These are phyloP conservation scores for Enoplosus armatus DNA, from an alignment of 2,797 vertebrate species.

Conservation along the genomic window DNA sequence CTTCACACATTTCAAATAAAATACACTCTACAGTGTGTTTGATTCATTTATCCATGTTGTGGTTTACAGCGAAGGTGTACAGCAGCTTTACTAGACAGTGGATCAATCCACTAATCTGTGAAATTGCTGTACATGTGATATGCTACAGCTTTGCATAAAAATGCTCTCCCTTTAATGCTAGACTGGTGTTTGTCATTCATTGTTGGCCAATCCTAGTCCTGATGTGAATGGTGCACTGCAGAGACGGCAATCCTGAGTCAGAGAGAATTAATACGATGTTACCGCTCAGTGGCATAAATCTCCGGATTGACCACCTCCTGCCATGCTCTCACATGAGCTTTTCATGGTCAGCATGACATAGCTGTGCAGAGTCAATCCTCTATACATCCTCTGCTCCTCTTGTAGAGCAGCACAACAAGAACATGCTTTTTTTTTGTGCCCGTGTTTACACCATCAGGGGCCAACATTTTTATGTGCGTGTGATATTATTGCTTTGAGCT, in stretches of 20 bases:
- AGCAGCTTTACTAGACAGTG: slow-evolving; percentile 29
- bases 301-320: slow-evolving; percentile 74
- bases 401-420: slow-evolving; percentile 12
- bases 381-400: too few relatives aligned
- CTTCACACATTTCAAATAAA: slow-evolving; percentile 8
- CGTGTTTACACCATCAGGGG: not conserved
- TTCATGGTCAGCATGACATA: slow-evolving; percentile 66
- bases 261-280: slow-evolving; percentile 78
- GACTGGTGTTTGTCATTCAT: slow-evolving; percentile 60
- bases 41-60: not conserved
- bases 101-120: slow-evolving; percentile 50
- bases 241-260: slow-evolving; percentile 71
- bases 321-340: slow-evolving; percentile 60
- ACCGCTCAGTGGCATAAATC: slow-evolving; percentile 76
- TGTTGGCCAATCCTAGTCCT: slow-evolving; percentile 38
- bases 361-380: slow-evolving; percentile 46
- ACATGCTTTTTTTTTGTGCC: not conserved
- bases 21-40: not conserved
- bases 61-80: slow-evolving; percentile 19
- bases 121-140: slow-evolving; percentile 33
- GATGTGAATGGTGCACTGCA: slow-evolving; percentile 65
- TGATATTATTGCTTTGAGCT: slow-evolving; percentile 14
- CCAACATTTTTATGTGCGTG: not conserved
- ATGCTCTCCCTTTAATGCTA: slow-evolving; percentile 31
- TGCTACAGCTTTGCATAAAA: slow-evolving; percentile 36